These are phyloP conservation scores for Rotaria magnacalcarata DNA, from an alignment of 2,888 invertebrate species.

Conservation along the genomic window DNA sequence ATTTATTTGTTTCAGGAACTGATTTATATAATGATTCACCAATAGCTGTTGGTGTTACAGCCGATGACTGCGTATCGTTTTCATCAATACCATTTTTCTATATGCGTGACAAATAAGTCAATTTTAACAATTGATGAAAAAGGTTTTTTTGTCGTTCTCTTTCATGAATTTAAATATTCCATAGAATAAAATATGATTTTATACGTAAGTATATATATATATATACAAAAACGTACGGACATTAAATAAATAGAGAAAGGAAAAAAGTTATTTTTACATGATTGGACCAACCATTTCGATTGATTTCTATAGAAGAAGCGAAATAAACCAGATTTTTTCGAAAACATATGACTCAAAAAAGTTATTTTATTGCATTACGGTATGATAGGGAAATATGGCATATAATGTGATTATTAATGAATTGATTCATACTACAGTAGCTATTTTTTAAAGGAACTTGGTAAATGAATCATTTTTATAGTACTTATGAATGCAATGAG, in stretches of 20 bases:
- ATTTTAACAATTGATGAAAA: constrained; percentile 47
- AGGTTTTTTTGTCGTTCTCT: constrained; percentile 49
- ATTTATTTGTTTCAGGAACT: constrained; percentile 85
- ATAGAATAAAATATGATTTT: background rate
- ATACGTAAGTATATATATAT: background rate
- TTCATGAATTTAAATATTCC: background rate
- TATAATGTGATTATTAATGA: no score
- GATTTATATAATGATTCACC: constrained; percentile 65
- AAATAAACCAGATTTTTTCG: background rate
- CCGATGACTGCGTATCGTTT: background rate
- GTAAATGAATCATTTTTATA: no score
- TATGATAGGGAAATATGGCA: no score
- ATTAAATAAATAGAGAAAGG: background rate
- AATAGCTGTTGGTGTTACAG: constrained; percentile 47
- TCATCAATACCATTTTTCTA: constrained; percentile 14
- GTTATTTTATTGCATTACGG: no score
- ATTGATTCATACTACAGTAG: no score
- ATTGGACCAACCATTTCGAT: background rate
- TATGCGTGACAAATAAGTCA: background rate
- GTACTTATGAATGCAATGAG: no score
- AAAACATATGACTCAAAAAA: no score
- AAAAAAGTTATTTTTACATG: background rate
- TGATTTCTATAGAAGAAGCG: background rate
- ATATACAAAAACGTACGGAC: background rate
- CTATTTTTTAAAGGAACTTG: no score